A percentile compares a stretch with the other conserved stretches of the same genome.
These are phyloP conservation scores for Lacerta viridis DNA, from an alignment of 2,797 vertebrate genomes.

Conservation along the genomic window DNA sequence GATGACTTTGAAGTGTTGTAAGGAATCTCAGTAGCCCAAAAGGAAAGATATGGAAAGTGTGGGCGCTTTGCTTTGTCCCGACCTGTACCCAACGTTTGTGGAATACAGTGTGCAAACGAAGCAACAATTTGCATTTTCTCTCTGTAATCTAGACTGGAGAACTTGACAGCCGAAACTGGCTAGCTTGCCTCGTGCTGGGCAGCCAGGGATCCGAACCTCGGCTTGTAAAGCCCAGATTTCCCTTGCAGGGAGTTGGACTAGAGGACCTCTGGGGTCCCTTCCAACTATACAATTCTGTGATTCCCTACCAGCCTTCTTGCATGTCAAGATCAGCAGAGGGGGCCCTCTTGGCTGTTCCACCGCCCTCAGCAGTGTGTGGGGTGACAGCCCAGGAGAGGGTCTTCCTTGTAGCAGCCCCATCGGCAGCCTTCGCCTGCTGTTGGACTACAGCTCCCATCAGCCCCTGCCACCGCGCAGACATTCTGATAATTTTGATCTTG, in stretches of 20 bases:
- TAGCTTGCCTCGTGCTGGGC: neutral
- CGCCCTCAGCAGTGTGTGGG: neutral
- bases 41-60: rapidly evolving
- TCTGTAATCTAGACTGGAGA: neutral
- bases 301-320: too few relatives aligned
- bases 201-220: neutral
- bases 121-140: neutral
- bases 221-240: too few relatives aligned
- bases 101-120: too few relatives aligned
- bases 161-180: neutral
- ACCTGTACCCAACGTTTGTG: too few relatives aligned
- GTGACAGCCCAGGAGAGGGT: neutral
- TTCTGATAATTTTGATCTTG: neutral
- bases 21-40: neutral
- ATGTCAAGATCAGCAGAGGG: too few relatives aligned
- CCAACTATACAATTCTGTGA: too few relatives aligned
- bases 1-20: too few relatives aligned
- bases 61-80: too few relatives aligned
- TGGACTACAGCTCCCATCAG: too few relatives aligned
- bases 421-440: neutral
- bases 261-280: too few relatives aligned
- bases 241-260: too few relatives aligned
- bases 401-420: neutral
- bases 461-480: neutral
- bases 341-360: neutral